These are phyloP conservation scores for Cylas formicarius DNA, from an alignment of 1,140 invertebrate species.

Conservation along the genomic window DNA sequence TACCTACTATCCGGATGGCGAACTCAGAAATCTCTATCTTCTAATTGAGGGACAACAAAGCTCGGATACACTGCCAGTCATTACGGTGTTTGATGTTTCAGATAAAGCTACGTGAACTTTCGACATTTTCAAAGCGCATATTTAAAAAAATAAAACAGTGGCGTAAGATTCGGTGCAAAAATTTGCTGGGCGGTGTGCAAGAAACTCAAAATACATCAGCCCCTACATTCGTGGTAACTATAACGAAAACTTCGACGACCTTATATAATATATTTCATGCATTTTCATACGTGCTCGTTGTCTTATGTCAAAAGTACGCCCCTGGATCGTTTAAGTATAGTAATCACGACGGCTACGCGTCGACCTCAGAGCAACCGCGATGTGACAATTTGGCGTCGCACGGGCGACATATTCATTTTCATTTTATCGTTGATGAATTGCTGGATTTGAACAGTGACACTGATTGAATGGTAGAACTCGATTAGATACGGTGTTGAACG, in stretches of 20 bases:
- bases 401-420: constrained; percentile 5
- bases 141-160: constrained; percentile 20
- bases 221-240: constrained; percentile 14
- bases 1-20: too few species aligned
- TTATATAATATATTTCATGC: too few species aligned
- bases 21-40: too few species aligned
- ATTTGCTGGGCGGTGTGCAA: constrained; percentile 25
- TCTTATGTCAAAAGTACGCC: constrained; percentile 1
- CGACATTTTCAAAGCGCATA: too few species aligned
- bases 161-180: constrained; percentile 20
- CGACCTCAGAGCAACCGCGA: constrained; percentile 25
- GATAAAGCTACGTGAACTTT: too few species aligned
- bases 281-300: too few species aligned
- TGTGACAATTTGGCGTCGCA: constrained; percentile 29
- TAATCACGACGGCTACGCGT: constrained; percentile 18
- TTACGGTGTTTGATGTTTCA: too few species aligned
- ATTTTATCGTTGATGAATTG: constrained; percentile 31
- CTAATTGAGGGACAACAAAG: too few species aligned
- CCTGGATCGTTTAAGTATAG: constrained; percentile 14
- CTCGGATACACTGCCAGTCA: too few species aligned
- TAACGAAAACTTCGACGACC: too few species aligned
- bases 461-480: constrained; percentile 36
- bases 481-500: constrained; percentile 34
- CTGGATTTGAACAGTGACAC: constrained; percentile 35
- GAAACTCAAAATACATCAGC: constrained; percentile 19